Conservation (phyloP, 2,888 invertebrate genomes). For the Orchesellides sinensis region DNA sequence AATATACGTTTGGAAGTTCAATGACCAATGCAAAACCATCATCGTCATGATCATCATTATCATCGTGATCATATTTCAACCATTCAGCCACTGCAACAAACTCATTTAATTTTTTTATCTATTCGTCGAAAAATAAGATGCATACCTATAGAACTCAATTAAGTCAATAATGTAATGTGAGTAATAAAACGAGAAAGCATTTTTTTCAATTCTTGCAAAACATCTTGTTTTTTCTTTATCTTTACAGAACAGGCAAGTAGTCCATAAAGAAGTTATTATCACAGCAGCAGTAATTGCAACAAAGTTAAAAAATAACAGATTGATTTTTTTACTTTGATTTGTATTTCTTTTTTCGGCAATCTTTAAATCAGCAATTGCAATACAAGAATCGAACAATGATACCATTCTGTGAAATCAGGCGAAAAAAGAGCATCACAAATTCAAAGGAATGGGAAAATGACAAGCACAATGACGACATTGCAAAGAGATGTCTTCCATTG, state of each 20-base stretch:
- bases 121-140: conserved; percentile 20
- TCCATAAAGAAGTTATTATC: background rate
- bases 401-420: conserved; percentile 41
- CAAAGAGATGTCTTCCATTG: conserved; percentile 17
- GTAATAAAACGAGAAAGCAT: conserved; percentile 28
- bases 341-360: conserved; percentile 1
- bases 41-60: conserved; percentile 5
- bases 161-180: conserved; percentile 41
- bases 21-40: conserved; percentile 53
- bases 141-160: conserved; percentile 30
- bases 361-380: background rate
- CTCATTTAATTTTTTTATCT: conserved; percentile 39
- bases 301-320: conserved; percentile 9
- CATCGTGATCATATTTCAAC: conserved; percentile 56
- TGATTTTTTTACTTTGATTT: conserved; percentile 22
- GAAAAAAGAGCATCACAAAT: conserved; percentile 8
- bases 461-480: conserved; percentile 56
- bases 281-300: background rate
- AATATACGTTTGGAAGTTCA: conserved; percentile 43
- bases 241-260: too few species aligned
- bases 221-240: conserved; percentile 31
- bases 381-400: background rate
- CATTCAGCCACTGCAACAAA: conserved; percentile 31
- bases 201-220: conserved; percentile 42
- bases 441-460: conserved; percentile 39